Evolutionary conservation across 2,888 invertebrate species (phyloP).

Genomic region (Tetragnatha montana): DNA sequence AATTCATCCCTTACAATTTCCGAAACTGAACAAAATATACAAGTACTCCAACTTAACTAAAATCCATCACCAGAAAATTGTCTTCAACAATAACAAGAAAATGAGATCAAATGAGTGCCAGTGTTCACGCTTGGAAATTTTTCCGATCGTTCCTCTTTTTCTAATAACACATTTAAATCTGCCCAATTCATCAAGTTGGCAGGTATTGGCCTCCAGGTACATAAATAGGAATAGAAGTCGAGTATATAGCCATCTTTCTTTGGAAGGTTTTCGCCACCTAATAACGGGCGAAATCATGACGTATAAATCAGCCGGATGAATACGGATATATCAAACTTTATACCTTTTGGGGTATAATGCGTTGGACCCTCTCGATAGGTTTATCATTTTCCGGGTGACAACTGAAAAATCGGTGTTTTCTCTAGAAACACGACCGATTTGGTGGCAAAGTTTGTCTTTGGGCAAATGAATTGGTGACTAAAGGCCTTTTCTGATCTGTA

Average conservation of each 20-base stretch:
- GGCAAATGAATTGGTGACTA: slow-evolving; percentile 15
- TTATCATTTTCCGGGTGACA: slow-evolving; percentile 42
- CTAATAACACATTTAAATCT: slow-evolving; percentile 52
- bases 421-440: not conserved
- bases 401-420: slow-evolving; percentile 3
- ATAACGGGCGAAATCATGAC: slow-evolving; percentile 48
- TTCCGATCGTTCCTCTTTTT: slow-evolving; percentile 13
- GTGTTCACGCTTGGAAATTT: not conserved
- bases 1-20: too few relatives aligned
- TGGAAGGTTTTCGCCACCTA: slow-evolving; percentile 38
- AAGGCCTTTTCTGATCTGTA: not conserved
- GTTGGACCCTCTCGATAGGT: slow-evolving; percentile 12
- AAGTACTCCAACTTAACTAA: too few relatives aligned
- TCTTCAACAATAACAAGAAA: not conserved
- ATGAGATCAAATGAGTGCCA: not conserved
- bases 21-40: too few relatives aligned
- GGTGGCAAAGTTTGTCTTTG: not conserved
- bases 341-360: slow-evolving; percentile 11
- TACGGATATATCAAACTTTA: slow-evolving; percentile 37
- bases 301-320: slow-evolving; percentile 40
- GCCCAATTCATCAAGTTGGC: slow-evolving; percentile 47
- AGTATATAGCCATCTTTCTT: slow-evolving; percentile 15
- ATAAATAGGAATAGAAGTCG: slow-evolving; percentile 17
- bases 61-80: too few relatives aligned
- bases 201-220: slow-evolving; percentile 21